Conservation (phyloP, 2,797 vertebrate species). For the Ciconia nigra region DNA sequence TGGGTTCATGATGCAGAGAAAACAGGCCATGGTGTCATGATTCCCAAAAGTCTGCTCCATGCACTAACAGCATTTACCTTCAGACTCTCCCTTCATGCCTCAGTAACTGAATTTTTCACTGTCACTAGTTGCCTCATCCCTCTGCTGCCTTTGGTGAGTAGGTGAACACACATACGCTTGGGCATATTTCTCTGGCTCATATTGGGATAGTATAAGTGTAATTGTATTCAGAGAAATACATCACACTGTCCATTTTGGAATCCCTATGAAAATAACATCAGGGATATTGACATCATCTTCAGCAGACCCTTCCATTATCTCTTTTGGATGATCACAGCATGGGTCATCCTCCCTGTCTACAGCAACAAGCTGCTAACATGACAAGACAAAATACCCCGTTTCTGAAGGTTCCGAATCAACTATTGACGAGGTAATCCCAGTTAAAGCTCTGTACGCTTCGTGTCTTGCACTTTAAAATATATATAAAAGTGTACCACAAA, state of each 20-base stretch:
- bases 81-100: constrained; percentile 70
- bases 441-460: background rate
- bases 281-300: constrained; percentile 10
- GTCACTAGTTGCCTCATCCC: constrained; percentile 38
- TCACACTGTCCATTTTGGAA: constrained; percentile 13
- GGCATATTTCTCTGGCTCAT: background rate
- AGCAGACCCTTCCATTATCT: constrained; percentile 1
- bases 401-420: constrained; percentile 1
- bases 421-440: background rate
- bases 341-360: background rate
- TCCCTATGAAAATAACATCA: constrained; percentile 27
- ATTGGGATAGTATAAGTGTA: background rate
- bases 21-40: constrained; percentile 48
- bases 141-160: constrained; percentile 34
- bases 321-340: background rate
- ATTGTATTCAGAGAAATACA: constrained; percentile 22
- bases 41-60: constrained; percentile 52
- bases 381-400: background rate
- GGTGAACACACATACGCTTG: background rate
- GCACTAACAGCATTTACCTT: constrained; percentile 62
- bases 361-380: background rate
- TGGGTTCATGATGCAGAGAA: constrained; percentile 40
- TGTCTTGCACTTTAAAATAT: background rate
- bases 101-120: constrained; percentile 72
- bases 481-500: background rate